Evolutionary conservation across 2,888 invertebrate genomes (phyloP), one percentile per base, ranked within the genome.

Genomic region (Parnassius smintheus): DNA sequence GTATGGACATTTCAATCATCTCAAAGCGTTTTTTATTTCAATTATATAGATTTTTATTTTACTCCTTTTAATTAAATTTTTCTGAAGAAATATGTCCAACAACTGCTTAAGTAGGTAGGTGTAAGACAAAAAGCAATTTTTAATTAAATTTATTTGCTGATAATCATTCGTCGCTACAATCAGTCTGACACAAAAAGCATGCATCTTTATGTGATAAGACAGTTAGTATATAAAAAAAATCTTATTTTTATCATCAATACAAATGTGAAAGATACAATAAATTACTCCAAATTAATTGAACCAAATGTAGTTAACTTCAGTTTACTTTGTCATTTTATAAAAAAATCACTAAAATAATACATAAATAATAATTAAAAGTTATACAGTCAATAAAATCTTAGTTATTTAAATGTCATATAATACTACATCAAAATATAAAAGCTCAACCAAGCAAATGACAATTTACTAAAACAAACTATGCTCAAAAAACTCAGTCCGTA

Each of bases 381-480:
- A 61, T 58, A 64, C 57, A 68, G 71, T 72, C 72, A 18, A 18
- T 18, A 74, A 72, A 71, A 74, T 71, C 68, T 74, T 72, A 69
- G 35, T 35, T 71, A 68, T 71, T 76, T 51, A 55, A 35, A 63
- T 54, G 59, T 59, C 75, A 72, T 75, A 78, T 72, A 80, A 79
- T 73, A 76, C 76, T 77, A 79, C 56, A 65, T 82, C 80, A 79
- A 82, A 83, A 82, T 80, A 75, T 76, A 76, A 64, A 75, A 75
- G 67, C 77, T 79, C 64, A 62, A 73, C 75, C 78, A 82, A 83
- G 77, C 74, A 81, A 79, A 18, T 9, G 7, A 76, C 66, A 71
- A 83, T 80, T 79, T 84, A 82, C 83, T 80, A 78, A 80, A 76
- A 77, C 73, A 81, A 80, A 79, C 70, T 76, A 78, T 78, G 76